Base-by-base conservation (phyloP, 2,888 invertebrate genomes). In the Acleris cristana region DNA sequence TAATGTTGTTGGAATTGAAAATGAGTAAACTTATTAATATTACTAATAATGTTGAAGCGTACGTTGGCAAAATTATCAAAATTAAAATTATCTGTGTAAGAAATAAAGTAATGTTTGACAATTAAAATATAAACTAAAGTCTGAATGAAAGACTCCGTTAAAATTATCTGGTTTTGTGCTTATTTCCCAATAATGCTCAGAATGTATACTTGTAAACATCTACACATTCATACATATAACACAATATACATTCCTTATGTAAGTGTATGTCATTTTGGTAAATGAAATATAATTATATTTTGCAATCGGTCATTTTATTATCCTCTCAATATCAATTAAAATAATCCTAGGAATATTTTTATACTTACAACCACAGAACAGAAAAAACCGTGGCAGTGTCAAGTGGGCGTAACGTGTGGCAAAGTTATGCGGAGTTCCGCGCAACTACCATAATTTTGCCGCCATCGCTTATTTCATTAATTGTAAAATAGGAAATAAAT, bases 251-350 rank as follows among this genome's bases (percentile, higher is more conserved):
- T 89, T 89, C 89, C 89, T 83, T 84, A 72, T 53, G 64, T 77
- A 80, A 74, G 77, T 79, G 74, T 84, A 83, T 83, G 83, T 86
- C 79, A 81, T 82, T 79, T 81, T 82, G 80, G 77, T 82, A 81
- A 81, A 80, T 79, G 78, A 84, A 86, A 86, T 84, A 85, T 78
- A 86, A 76, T 81, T 86, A 87, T 89, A 88, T 89, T 89, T 89
- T 88, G 81, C 77, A 84, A 72, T 64, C 21, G 12, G 16, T 60
- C 59, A 67, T 72, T 77, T 76, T 71, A 70, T 71, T 74, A 72
- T 73, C 73, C 62, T 23, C 1, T n/a, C 4, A 4, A n/a, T n/a
- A 16, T 30, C 8, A n/a, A 45, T 18, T 8, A 48, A 18, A 16
- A 48, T 18, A 48, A 18, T 16, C 8, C 6, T 18, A 48, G 0